Evolutionary conservation across 2,797 vertebrate species (phyloP).

Genomic region (Zalophus californianus): DNA sequence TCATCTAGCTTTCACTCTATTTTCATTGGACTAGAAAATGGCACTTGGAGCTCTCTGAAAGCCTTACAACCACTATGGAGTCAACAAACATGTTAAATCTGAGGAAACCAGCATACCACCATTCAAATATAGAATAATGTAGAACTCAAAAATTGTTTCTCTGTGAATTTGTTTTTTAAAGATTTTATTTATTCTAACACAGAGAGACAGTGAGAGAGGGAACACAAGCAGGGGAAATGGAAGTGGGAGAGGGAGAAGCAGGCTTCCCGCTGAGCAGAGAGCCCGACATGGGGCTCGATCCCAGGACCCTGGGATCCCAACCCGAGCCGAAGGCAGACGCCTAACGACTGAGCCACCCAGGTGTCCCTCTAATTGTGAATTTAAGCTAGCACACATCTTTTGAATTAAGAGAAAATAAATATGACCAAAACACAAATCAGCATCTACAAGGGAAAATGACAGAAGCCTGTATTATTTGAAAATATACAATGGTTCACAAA

Average conservation of each 20-base stretch:
- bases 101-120: background rate
- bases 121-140: background rate
- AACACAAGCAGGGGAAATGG: no score
- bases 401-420: slow-evolving; percentile 12
- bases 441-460: background rate
- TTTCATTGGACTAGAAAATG: background rate
- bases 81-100: slow-evolving; percentile 38
- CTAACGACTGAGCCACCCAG: no score
- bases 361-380: background rate
- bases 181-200: no score
- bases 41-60: slow-evolving; percentile 16
- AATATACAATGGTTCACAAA: background rate
- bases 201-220: no score
- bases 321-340: no score
- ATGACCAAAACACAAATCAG: background rate
- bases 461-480: background rate
- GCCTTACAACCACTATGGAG: background rate
- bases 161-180: background rate
- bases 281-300: no score
- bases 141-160: slow-evolving; percentile 19
- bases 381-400: background rate
- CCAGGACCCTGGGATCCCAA: no score
- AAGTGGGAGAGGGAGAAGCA: no score
- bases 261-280: no score
- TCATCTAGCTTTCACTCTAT: background rate